Base-by-base conservation (phyloP, 35 echinoderm and acorn worm species). In the Patiria miniata region DNA sequence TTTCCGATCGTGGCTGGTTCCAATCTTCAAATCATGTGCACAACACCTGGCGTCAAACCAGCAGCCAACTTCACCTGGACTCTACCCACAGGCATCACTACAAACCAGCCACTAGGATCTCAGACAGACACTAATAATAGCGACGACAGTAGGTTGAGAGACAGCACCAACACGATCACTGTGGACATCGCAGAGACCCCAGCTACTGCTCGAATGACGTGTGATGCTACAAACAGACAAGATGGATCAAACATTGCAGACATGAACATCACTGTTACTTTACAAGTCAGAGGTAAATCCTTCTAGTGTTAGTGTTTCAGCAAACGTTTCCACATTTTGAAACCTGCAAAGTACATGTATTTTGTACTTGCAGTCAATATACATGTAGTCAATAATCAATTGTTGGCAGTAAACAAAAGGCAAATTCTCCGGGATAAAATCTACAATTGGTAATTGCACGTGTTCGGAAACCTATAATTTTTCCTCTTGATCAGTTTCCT, bases 61-160 rank as follows among this genome's bases (percentile, higher is more conserved):
- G 60, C n/a, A 68, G 60, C 60, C 16, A 68, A 8, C 60, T 68
- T 68, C 15, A 68, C 60, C 2, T 68, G 60, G 60, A 68, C 60
- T 9, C 8, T 28, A 8, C 5, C 5, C 22, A 26, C n/a, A 12
- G 32, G 21, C 22, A 26, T 17, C n/a, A 22, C 8, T 22, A 8
- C 2, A 68, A n/a, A 33, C n/a, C n/a, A 22, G 8, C 21, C 60
- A n/a, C 60, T 28, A n/a, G 60, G 32, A 68, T n/a, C 15, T 47
- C 42, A 47, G 42, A 47, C 42, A 12, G 12, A 47, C 22, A 68
- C 60, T 68, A 0, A 12, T 9, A 68, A 68, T 68, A 23, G 15
- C 60, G 21, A 6, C 1, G 22, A 68, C 23, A 23, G 7, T n/a
- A 68, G 22, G 8, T 26, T 68, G 60, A 28, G 8, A 8, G 60